These are phyloP conservation scores for Chromoteleia sp. DNA, from an alignment of 2,888 invertebrate species.

Conservation along the genomic window DNA sequence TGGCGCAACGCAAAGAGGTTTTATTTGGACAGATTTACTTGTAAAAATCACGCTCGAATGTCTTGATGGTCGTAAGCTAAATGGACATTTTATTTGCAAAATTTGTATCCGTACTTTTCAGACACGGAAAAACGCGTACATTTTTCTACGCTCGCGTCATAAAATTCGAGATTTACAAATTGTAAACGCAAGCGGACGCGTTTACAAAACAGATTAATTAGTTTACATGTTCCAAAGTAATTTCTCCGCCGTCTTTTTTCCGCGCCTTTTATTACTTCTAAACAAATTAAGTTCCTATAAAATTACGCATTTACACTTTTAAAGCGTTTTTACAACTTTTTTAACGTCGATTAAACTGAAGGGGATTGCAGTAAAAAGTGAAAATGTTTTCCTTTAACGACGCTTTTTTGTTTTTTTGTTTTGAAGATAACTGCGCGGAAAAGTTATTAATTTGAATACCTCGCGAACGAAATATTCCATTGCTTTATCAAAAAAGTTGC, in stretches of 20 bases:
- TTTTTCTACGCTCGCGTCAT: too few species aligned
- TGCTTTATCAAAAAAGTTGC: slow-evolving; percentile 47
- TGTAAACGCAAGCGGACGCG: too few species aligned
- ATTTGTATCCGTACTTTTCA: not conserved
- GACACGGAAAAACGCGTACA: too few species aligned
- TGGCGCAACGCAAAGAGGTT: slow-evolving; percentile 18
- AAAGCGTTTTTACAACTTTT: slow-evolving; percentile 30
- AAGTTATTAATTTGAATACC: slow-evolving; percentile 31
- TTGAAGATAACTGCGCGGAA: slow-evolving; percentile 8
- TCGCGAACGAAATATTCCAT: slow-evolving; percentile 18
- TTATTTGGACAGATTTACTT: slow-evolving; percentile 46
- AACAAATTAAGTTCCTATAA: slow-evolving; percentile 9
- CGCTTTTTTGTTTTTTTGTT: too few species aligned
- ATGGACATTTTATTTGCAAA: slow-evolving; percentile 13
- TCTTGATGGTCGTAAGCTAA: slow-evolving; percentile 9
- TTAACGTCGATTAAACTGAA: slow-evolving; percentile 28
- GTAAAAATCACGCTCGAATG: slow-evolving; percentile 24
- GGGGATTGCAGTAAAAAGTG: slow-evolving; percentile 12
- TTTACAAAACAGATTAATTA: too few species aligned
- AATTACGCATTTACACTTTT: slow-evolving; percentile 6
- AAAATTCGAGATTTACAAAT: too few species aligned
- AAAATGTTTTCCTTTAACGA: slow-evolving; percentile 13
- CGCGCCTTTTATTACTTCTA: not conserved
- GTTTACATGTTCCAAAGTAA: too few species aligned
- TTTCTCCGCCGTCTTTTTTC: not conserved